phyloP scores from a whole-genome alignment of 2,888 invertebrate genomes.

The Aphidius colemani region DNA sequence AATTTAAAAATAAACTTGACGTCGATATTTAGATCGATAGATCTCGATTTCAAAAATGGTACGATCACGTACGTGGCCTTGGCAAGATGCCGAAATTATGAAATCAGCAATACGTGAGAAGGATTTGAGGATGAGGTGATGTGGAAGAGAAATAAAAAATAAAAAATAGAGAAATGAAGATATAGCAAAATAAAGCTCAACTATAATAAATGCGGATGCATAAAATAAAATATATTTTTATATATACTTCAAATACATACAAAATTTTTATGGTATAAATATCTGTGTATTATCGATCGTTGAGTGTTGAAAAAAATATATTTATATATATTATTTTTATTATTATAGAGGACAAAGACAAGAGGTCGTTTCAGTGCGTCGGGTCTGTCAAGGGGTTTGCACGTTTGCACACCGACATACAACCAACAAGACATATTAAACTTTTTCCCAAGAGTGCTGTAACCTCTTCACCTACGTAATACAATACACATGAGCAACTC shows the following conservation, averaged over 20 bases:
- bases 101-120: slow-evolving; percentile 55
- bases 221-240: too few species aligned
- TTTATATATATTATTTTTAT: too few species aligned
- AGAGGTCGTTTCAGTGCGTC: too few species aligned
- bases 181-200: too few species aligned
- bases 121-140: slow-evolving; percentile 36
- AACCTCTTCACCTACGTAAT: slow-evolving; percentile 43
- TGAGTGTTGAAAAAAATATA: too few species aligned
- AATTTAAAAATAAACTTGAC: slow-evolving; percentile 23
- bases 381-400: too few species aligned
- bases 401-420: not conserved
- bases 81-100: slow-evolving; percentile 56
- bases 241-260: too few species aligned
- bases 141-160: slow-evolving; percentile 9
- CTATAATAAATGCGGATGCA: too few species aligned
- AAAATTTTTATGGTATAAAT: too few species aligned
- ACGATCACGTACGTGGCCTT: slow-evolving; percentile 47
- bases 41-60: slow-evolving; percentile 46
- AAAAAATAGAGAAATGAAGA: slow-evolving; percentile 8
- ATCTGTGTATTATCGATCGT: too few species aligned
- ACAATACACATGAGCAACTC: slow-evolving; percentile 34
- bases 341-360: too few species aligned
- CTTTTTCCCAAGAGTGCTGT: slow-evolving; percentile 46
- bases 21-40: slow-evolving; percentile 44
- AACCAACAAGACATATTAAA: slow-evolving; percentile 47